Percentiles rank a stretch among this genome's conserved stretches.
Conservation (phyloP, 2,113 vertebrate genomes). For the Silurus glanis region DNA sequence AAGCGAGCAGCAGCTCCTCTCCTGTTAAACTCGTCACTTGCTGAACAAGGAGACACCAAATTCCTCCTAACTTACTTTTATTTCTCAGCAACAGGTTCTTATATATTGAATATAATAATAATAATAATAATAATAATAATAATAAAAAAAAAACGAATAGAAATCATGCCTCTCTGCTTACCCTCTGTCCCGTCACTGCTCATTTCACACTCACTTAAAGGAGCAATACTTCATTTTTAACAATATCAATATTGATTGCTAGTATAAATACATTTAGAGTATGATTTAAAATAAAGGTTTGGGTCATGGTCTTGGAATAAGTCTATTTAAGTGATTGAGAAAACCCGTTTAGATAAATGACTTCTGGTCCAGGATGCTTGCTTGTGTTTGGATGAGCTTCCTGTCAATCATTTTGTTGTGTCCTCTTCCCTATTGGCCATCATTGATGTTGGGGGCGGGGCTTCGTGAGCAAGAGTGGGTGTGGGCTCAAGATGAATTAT, state of each 20-base stretch:
- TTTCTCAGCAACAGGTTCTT: not conserved
- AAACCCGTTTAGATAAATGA: not conserved
- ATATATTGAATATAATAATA: too few relatives aligned
- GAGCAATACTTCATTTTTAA: not conserved
- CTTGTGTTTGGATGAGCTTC: not conserved
- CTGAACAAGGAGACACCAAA: not conserved
- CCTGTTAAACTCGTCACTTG: too few relatives aligned
- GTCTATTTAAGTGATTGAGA: not conserved
- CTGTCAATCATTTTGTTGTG: not conserved
- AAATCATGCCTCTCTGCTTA: too few relatives aligned
- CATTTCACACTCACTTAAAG: not conserved
- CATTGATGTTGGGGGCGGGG: not conserved
- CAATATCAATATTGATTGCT: not conserved
- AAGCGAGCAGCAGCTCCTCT: not conserved
- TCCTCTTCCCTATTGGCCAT: too few relatives aligned
- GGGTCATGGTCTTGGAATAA: not conserved
- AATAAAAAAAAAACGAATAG: too few relatives aligned
- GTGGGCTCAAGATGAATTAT: not conserved
- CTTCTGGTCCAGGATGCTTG: not conserved
- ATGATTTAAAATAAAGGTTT: not conserved
- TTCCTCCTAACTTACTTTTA: not conserved
- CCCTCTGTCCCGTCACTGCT: not conserved
- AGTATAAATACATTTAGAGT: not conserved
- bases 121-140: too few relatives aligned
- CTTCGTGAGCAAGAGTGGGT: not conserved